Evolutionary conservation across 2,113 vertebrate genomes (phyloP).

Genomic region (Sceloporus tristichus): DNA sequence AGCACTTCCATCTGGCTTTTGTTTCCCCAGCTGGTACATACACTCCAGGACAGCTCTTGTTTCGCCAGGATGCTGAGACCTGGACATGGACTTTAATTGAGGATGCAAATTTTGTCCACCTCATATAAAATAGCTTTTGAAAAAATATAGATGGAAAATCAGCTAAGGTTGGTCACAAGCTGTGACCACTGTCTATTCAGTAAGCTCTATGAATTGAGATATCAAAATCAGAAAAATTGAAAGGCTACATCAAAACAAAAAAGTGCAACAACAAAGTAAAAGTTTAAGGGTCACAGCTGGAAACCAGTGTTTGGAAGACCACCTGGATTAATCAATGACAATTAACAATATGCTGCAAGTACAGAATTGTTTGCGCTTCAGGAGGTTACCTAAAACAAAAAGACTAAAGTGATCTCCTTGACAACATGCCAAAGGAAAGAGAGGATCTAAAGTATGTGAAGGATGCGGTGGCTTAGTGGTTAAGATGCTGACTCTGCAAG

Average conservation of each 20-base stretch:
- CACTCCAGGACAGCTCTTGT: slow-evolving; percentile 34
- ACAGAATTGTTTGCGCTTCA: slow-evolving; percentile 1
- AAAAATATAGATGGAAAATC: slow-evolving; percentile 44
- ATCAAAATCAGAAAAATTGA: slow-evolving; percentile 47
- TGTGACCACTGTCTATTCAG: slow-evolving; percentile 48
- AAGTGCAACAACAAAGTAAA: slow-evolving; percentile 18
- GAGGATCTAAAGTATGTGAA: background rate
- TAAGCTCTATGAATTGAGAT: slow-evolving; percentile 22
- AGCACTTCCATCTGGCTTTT: slow-evolving; percentile 17
- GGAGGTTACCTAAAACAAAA: background rate
- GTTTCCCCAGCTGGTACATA: background rate
- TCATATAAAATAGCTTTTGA: slow-evolving; percentile 48
- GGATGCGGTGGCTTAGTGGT: too few species aligned
- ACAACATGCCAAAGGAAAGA: slow-evolving; percentile 25
- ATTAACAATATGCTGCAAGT: background rate
- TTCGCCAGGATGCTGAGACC: slow-evolving; percentile 2
- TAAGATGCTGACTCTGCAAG: too few species aligned
- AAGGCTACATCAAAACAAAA: slow-evolving; percentile 31
- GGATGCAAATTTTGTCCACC: slow-evolving; percentile 48
- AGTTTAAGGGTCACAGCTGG: slow-evolving; percentile 26
- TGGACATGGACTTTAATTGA: slow-evolving; percentile 33
- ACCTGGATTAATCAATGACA: background rate
- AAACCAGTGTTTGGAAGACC: slow-evolving; percentile 51
- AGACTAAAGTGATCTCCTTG: slow-evolving; percentile 39
- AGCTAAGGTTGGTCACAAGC: slow-evolving; percentile 51